Evolutionary conservation across 2,888 invertebrate species (phyloP).

Genomic region (Busseola fusca): DNA sequence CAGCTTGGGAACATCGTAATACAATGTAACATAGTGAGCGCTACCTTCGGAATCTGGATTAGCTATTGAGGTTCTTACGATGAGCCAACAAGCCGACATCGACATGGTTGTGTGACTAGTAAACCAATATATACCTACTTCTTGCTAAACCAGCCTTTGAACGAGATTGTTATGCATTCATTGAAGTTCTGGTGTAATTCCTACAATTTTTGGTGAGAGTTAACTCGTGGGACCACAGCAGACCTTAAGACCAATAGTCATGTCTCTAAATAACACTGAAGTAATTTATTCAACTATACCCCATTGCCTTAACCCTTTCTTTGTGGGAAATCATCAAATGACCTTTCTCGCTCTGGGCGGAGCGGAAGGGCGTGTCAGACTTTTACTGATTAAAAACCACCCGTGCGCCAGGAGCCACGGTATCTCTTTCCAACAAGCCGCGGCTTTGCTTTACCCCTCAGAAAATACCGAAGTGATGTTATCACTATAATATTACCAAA

Average conservation of each 20-base stretch:
- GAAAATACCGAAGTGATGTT: background rate
- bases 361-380: too few relatives aligned
- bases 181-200: constrained; percentile 3
- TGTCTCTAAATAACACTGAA: background rate
- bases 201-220: background rate
- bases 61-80: constrained; percentile 41
- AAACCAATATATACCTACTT: constrained; percentile 34
- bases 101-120: constrained; percentile 45
- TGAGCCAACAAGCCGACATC: constrained; percentile 37
- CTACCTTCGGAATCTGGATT: constrained; percentile 43
- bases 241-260: background rate
- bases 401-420: too few relatives aligned
- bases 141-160: constrained; percentile 29
- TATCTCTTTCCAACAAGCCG: too few relatives aligned
- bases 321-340: too few relatives aligned
- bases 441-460: too few relatives aligned
- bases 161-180: background rate
- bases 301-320: background rate
- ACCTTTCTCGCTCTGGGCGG: too few relatives aligned
- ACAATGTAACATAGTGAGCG: constrained; percentile 24
- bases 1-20: background rate
- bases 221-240: background rate
- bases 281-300: background rate
- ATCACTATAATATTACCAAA: background rate
- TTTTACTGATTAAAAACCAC: too few relatives aligned